Evolutionary conservation across 1,140 invertebrate species (phyloP), one percentile per base, ranked within the genome.

Genomic region (Adelges cooleyi): DNA sequence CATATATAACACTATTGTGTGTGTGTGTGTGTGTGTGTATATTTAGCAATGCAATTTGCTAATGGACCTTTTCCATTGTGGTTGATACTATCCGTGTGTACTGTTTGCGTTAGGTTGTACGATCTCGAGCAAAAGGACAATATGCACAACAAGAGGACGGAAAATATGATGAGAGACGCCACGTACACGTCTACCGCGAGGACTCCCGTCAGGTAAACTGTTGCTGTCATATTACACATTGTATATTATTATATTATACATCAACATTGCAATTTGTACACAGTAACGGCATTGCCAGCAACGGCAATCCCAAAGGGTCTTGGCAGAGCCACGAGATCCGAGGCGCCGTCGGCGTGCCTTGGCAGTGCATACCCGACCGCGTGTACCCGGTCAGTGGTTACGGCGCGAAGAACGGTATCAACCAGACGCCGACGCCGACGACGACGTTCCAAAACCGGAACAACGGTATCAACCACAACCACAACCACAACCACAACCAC

Each of bases 261-360:
- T n/a, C 9, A 40, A 10, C 9, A 40, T 40, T 40, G n/a, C n/a
- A n/a, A n/a, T 33, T 33, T 33, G 29, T 33, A 6, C 29, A 33
- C 6, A 15, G 22, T 40, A 4, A 10, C 23, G 33, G 40, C 44
- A 18, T 17, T 2, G 8, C 3, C 10, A 50, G 51, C 9, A 23
- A 29, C 20, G 2, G 33, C 3, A 56, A 20, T 22, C 23, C 27
- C 13, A 9, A 15, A 17, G 23, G 4, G 9, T 23, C 42, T 17
- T 70, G 69, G 69, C 52, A 65, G 8, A 67, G 69, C 51, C 67
- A 66, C 17, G 69, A 70, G 42, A 65, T 70, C 8, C 66, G 69
- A 15, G 69, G 69, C 6, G 65, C 68, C 13, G 51, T 70, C 3
- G 69, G 69, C 1, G 46, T 25, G 18, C 69, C 20, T 3, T 67